These are phyloP conservation scores for Carassius gibelio DNA, from an alignment of 2,113 vertebrate genomes.

Conservation along the genomic window DNA sequence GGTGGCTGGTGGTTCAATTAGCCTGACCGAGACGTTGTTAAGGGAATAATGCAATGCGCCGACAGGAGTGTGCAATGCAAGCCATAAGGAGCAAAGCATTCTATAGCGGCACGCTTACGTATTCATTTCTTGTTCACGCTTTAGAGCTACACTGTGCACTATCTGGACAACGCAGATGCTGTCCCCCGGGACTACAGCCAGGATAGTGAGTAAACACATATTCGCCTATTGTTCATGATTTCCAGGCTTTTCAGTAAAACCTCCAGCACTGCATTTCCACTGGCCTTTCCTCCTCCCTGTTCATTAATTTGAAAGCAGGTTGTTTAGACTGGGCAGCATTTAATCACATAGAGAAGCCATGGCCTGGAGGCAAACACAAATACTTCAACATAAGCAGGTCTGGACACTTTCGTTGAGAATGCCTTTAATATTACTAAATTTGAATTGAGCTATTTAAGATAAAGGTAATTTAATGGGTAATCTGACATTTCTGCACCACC, in stretches of 20 bases:
- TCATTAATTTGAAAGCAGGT: slow-evolving; percentile 20
- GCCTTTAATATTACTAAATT: neutral
- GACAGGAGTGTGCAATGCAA: neutral
- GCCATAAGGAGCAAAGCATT: neutral
- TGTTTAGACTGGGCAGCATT: neutral
- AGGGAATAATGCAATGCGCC: slow-evolving; percentile 37
- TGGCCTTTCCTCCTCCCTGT: neutral
- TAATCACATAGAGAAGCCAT: slow-evolving; percentile 12
- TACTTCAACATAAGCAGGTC: neutral
- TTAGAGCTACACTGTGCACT: slow-evolving; percentile 9
- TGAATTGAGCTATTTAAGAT: neutral
- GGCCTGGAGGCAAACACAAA: neutral
- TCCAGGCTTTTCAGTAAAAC: slow-evolving; percentile 29
- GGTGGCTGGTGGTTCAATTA: slow-evolving; percentile 44
- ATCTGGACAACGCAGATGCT: slow-evolving; percentile 30
- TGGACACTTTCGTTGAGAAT: neutral
- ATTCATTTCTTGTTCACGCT: slow-evolving; percentile 22
- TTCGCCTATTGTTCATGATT: slow-evolving; percentile 31
- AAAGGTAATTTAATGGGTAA: neutral
- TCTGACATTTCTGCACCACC: neutral
- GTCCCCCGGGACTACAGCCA: slow-evolving; percentile 30
- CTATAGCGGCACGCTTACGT: slow-evolving; percentile 6
- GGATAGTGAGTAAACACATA: slow-evolving; percentile 40
- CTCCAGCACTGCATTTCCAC: slow-evolving; percentile 7
- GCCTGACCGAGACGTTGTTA: slow-evolving; percentile 17